A percentile compares a stretch with the other conserved stretches of the same genome.
phyloP scores from a whole-genome alignment of 1,140 invertebrate species.

The Macrobrachium nipponense region DNA sequence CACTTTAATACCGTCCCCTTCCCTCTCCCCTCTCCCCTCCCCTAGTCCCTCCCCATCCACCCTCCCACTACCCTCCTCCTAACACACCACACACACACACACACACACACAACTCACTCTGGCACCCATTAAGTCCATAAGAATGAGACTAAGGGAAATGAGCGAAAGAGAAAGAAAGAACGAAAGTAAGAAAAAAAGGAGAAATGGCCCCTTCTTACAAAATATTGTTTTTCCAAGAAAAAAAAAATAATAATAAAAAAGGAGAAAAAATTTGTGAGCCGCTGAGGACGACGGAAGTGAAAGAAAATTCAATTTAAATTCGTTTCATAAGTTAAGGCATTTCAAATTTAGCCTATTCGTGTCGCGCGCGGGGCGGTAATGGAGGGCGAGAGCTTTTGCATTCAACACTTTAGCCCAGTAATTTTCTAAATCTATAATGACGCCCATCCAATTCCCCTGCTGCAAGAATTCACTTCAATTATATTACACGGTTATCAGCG shows the following conservation, averaged over 20 bases:
- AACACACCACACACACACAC: slow-evolving; percentile 23
- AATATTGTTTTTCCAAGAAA: too few species aligned
- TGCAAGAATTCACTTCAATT: neutral
- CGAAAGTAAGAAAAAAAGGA: too few species aligned
- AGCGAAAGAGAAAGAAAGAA: too few species aligned
- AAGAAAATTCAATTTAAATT: too few species aligned
- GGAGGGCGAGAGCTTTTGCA: neutral
- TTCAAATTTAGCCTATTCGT: neutral
- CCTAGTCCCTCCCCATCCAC: neutral
- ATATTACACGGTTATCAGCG: neutral
- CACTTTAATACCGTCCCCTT: neutral
- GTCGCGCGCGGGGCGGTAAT: neutral
- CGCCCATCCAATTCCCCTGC: too few species aligned
- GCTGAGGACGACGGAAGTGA: too few species aligned
- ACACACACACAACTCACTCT: slow-evolving; percentile 8
- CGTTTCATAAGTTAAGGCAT: neutral
- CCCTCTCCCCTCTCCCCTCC: neutral
- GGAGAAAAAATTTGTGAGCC: too few species aligned
- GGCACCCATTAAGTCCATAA: too few species aligned
- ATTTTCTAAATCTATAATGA: too few species aligned
- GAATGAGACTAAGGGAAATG: too few species aligned
- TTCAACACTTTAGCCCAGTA: neutral
- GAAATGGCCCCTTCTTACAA: too few species aligned
- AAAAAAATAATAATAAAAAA: too few species aligned
- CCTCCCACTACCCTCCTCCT: neutral